These are phyloP conservation scores for Ochropleura leucogaster DNA, from an alignment of 2,888 invertebrate species.

Conservation along the genomic window DNA sequence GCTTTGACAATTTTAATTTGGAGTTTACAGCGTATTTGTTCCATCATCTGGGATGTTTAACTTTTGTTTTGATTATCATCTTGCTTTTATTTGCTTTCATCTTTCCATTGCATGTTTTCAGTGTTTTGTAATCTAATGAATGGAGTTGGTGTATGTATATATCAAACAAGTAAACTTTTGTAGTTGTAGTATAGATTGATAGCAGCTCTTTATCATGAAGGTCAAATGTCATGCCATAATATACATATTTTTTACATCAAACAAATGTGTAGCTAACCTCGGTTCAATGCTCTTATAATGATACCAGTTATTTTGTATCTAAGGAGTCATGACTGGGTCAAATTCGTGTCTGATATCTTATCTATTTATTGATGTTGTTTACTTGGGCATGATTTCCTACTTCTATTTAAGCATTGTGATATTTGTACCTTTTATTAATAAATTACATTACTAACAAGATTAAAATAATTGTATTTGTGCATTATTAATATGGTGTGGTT, in stretches of 20 bases:
- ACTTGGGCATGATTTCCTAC: constrained; percentile 72
- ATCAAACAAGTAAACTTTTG: constrained; percentile 38
- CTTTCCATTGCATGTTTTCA: constrained; percentile 65
- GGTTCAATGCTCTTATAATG: constrained; percentile 74
- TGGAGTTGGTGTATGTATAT: constrained; percentile 35
- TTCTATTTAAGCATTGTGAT: constrained; percentile 54
- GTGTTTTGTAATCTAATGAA: constrained; percentile 45
- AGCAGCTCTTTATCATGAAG: constrained; percentile 50
- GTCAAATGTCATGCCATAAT: constrained; percentile 42
- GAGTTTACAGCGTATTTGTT: constrained; percentile 63
- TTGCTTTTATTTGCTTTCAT: constrained; percentile 64
- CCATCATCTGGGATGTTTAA: constrained; percentile 65
- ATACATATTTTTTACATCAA: constrained; percentile 25
- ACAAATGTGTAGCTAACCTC: constrained; percentile 55
- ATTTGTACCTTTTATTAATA: constrained; percentile 42
- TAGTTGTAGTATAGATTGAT: constrained; percentile 38
- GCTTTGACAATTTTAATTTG: constrained; percentile 75
- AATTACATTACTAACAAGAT: constrained; percentile 41
- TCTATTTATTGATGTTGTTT: constrained; percentile 73
- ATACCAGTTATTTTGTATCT: constrained; percentile 61
- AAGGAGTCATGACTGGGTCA: constrained; percentile 80
- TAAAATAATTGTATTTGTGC: constrained; percentile 40
- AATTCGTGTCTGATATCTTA: constrained; percentile 74
- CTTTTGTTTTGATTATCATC: constrained; percentile 61
- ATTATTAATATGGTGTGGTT: constrained; percentile 45